These are phyloP conservation scores for Molossus molossus DNA, from an alignment of 2,797 vertebrate genomes.

Conservation along the genomic window DNA sequence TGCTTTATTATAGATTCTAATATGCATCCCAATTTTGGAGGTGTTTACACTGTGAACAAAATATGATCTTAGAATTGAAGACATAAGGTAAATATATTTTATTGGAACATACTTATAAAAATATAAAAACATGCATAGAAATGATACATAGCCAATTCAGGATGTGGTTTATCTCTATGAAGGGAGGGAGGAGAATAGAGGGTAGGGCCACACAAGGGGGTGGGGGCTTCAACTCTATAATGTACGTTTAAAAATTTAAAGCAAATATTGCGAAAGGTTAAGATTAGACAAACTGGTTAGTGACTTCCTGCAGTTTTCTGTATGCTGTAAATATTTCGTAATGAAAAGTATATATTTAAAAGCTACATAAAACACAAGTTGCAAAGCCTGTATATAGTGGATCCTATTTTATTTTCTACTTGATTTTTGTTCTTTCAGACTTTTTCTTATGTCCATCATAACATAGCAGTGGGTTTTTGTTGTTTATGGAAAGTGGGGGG, in stretches of 20 bases:
- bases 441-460: background rate
- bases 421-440: background rate
- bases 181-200: background rate
- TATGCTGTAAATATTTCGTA: constrained; percentile 48
- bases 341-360: constrained; percentile 52
- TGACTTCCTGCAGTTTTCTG: constrained; percentile 53
- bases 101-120: constrained; percentile 36
- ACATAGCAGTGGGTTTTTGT: background rate
- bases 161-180: background rate
- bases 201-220: background rate
- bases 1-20: constrained; percentile 5
- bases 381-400: background rate
- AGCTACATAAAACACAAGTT: constrained; percentile 50
- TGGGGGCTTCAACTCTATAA: background rate
- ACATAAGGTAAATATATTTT: constrained; percentile 38
- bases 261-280: constrained; percentile 49
- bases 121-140: constrained; percentile 26
- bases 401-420: constrained; percentile 42
- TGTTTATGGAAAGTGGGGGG: background rate
- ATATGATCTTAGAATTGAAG: constrained; percentile 27
- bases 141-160: constrained; percentile 15
- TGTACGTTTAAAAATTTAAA: constrained; percentile 57
- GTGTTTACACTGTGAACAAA: background rate
- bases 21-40: background rate
- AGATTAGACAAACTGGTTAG: background rate